Percentiles rank a stretch among this genome's conserved stretches.
phyloP scores from a whole-genome alignment of 2,797 vertebrate genomes.

The Eospalax fontanierii region DNA sequence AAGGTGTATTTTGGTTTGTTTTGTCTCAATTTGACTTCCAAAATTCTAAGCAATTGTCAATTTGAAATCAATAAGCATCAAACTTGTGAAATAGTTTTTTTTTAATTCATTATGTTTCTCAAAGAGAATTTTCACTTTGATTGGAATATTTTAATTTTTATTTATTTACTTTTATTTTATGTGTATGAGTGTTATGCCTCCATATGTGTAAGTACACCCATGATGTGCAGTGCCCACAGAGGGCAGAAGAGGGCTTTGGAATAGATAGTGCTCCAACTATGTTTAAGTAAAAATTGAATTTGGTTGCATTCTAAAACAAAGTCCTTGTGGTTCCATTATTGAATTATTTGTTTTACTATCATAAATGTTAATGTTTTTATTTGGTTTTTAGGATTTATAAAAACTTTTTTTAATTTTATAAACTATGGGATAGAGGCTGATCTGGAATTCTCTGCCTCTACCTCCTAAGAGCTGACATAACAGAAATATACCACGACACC shows the following conservation, averaged over 20 bases:
- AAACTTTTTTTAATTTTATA: neutral
- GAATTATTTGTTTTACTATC: neutral
- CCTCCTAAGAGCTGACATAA: neutral
- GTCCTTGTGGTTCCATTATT: neutral
- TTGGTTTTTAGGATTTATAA: neutral
- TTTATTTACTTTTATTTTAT: no score
- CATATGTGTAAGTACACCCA: no score
- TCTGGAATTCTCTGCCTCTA: no score
- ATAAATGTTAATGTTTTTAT: neutral
- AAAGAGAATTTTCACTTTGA: conserved; percentile 27
- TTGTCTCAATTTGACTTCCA: conserved; percentile 31
- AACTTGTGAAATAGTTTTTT: neutral
- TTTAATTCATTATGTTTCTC: no score
- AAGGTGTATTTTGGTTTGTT: conserved; percentile 33
- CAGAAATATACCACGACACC: neutral
- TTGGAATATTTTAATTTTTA: neutral
- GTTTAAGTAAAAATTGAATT: conserved; percentile 15
- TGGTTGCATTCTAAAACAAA: conserved; percentile 43
- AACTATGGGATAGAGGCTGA: neutral
- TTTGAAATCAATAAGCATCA: conserved; percentile 7
- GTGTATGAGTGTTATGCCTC: no score
- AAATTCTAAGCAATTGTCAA: conserved; percentile 32
- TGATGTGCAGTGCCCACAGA: no score
- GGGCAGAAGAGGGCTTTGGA: no score
- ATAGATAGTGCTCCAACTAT: neutral